A percentile compares a stretch with the other conserved stretches of the same genome.
phyloP scores from a whole-genome alignment of 2,113 vertebrate genomes.

The Raja brachyura region DNA sequence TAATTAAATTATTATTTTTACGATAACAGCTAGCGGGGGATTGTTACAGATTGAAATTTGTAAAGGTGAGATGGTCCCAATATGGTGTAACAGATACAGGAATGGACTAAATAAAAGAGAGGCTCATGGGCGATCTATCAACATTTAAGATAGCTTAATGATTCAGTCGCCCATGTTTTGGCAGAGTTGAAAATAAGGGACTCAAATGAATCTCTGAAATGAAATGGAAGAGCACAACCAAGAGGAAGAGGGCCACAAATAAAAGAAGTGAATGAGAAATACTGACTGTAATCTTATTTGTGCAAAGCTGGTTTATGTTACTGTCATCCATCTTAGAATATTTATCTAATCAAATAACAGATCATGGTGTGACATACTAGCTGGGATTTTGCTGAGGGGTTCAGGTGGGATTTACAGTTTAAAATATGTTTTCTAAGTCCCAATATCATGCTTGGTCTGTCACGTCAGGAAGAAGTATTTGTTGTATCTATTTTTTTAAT shows the following conservation, averaged over 20 bases:
- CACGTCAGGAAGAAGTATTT: background rate
- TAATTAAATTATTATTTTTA: background rate
- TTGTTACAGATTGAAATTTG: background rate
- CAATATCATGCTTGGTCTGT: background rate
- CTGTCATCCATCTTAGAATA: background rate
- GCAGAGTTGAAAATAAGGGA: background rate
- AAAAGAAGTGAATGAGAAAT: background rate
- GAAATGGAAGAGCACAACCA: background rate
- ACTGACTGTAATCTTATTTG: background rate
- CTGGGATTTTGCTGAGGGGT: background rate
- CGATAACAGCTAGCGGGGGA: background rate
- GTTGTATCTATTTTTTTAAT: background rate
- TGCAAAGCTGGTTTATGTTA: background rate
- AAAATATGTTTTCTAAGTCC: background rate
- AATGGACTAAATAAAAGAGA: conserved; percentile 6
- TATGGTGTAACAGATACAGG: background rate
- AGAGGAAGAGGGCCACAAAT: background rate
- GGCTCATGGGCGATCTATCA: background rate
- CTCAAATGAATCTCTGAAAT: background rate
- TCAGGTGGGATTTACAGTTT: background rate
- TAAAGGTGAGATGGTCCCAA: background rate
- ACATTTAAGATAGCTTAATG: background rate
- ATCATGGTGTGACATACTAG: background rate
- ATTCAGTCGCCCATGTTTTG: background rate
- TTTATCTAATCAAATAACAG: background rate